Evolutionary conservation across 2,888 invertebrate genomes (phyloP), one percentile per base, ranked within the genome.

Genomic region (Papilio protenor): DNA sequence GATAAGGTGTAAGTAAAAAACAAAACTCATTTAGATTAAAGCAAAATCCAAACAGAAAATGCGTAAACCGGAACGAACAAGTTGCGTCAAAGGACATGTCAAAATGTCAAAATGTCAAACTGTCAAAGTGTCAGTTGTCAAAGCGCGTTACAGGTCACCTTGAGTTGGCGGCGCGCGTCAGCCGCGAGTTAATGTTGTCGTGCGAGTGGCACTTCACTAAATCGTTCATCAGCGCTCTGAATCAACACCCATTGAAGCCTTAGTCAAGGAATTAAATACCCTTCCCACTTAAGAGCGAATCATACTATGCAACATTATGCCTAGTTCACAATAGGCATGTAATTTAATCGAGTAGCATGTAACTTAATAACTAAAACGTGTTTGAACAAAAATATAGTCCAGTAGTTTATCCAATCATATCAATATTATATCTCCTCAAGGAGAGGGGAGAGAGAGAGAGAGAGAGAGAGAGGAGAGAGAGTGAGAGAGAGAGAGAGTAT

Each of bases 191-290:
- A 82, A 94, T 92, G 91, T 93, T 91, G 91, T 90, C 94, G 80
- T 93, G 93, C 3, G 94, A 94, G 84, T 93, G 92, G 81, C 90
- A 89, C 90, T 93, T 93, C 85, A 92, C 91, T 84, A 94, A 84
- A 81, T 86, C 87, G 40, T 84, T 84, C 77, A 79, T 83, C 81
- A 82, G 83, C 82, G 82, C 75, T 81, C 85, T 85, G 80, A 84
- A 86, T 75, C 76, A 85, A 77, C 23, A 12, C 71, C 49, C 47
- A 72, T 16, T 69, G 40, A 61, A 23, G 66, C 40, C 61, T 23
- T 69, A 16, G 27, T 52, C 52, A 18, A 27, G 18, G 12, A 33
- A 79, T 55, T 57, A 8, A 77, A 45, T 59, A 18, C 45, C n/a
- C 12, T 61, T 27, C 27, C 61, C 64, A 18, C 23, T 23, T 12